Evolutionary conservation across 2,113 vertebrate species (phyloP).

Genomic region (Sinocyclocheilus rhinocerous): DNA sequence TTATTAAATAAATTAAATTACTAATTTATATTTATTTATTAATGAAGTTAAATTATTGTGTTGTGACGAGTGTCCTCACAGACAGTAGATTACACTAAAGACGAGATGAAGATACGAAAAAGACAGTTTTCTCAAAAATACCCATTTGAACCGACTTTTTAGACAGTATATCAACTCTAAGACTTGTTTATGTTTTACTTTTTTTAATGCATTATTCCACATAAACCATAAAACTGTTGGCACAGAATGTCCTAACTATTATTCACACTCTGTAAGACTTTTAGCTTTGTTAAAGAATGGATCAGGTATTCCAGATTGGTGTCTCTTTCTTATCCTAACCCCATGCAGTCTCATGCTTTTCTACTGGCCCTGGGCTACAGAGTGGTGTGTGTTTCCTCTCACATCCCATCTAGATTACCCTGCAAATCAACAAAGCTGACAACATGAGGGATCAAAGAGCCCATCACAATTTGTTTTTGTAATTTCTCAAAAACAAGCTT

Average conservation of each 20-base stretch:
- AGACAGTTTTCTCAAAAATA: not conserved
- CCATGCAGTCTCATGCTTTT: not conserved
- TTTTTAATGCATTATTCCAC: no score
- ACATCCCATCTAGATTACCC: not conserved
- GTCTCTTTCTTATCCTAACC: not conserved
- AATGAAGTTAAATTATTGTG: not conserved
- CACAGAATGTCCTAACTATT: not conserved
- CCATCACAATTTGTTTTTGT: not conserved
- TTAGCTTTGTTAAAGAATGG: not conserved
- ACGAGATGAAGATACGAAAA: not conserved
- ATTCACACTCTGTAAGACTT: not conserved
- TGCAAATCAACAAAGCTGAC: not conserved
- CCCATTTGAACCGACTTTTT: not conserved
- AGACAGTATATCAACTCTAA: no score
- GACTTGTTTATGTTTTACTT: no score
- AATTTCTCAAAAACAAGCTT: not conserved
- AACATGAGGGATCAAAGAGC: not conserved
- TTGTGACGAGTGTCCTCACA: not conserved
- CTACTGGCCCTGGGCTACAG: not conserved
- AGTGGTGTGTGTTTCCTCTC: conserved; percentile 21
- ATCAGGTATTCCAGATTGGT: not conserved
- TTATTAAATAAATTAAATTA: no score
- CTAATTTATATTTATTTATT: no score
- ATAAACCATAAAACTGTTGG: no score
- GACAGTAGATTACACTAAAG: not conserved